Percentiles rank a stretch among this genome's conserved stretches.
Conservation (phyloP, 2,888 invertebrate species). For the Drosophila imparisetae region DNA sequence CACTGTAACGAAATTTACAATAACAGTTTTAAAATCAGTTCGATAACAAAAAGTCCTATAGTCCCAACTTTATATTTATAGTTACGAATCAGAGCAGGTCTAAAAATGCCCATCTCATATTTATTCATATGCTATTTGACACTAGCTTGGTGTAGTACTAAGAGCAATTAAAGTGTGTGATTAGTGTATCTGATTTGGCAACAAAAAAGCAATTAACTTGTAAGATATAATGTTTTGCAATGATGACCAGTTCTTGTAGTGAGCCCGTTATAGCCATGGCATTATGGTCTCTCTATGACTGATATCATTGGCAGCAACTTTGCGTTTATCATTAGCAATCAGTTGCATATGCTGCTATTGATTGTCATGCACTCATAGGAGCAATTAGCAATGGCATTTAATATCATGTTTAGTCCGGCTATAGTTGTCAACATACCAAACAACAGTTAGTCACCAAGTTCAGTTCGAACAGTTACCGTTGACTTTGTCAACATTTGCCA, state of each 20-base stretch:
- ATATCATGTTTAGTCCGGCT: constrained; percentile 46
- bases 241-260: neutral
- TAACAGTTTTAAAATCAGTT: neutral
- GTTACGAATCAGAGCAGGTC: neutral
- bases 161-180: neutral
- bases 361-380: constrained; percentile 43
- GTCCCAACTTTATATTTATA: neutral
- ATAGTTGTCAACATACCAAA: constrained; percentile 52
- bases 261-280: neutral
- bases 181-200: neutral
- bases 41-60: neutral
- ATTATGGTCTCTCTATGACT: neutral
- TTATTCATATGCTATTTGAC: neutral
- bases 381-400: constrained; percentile 71
- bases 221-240: neutral
- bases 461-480: constrained; percentile 60
- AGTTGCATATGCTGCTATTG: constrained; percentile 21
- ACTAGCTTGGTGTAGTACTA: neutral
- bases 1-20: neutral
- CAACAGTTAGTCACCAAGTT: constrained; percentile 64
- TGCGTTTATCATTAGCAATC: constrained; percentile 28
- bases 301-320: constrained; percentile 24
- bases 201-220: neutral
- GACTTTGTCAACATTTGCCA: constrained; percentile 69
- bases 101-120: neutral